phyloP scores from a whole-genome alignment of 2,113 vertebrate species.

The Aegithalos caudatus region DNA sequence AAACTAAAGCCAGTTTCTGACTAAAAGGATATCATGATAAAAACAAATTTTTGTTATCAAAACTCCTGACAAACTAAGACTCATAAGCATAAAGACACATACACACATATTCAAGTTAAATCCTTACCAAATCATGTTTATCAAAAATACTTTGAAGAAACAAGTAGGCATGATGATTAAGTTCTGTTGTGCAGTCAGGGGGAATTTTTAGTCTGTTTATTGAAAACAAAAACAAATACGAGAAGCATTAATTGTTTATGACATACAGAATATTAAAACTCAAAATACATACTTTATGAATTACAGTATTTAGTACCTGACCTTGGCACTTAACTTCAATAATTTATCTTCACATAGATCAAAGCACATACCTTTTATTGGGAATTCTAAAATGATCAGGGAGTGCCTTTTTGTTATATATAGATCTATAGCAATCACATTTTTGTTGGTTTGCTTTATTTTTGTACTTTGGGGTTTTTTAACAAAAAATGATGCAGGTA shows the following conservation, averaged over 20 bases:
- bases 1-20: not conserved
- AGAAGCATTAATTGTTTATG: not conserved
- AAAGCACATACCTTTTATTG: not conserved
- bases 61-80: not conserved
- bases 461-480: not conserved
- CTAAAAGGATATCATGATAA: not conserved
- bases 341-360: not conserved
- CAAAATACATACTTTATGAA: not conserved
- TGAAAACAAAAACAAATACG: slow-evolving; percentile 40
- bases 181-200: slow-evolving; percentile 93
- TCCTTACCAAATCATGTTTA: slow-evolving; percentile 96
- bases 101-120: not conserved
- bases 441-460: not conserved
- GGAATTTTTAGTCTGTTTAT: slow-evolving; percentile 88
- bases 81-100: not conserved
- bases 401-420: not conserved
- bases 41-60: not conserved
- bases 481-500: not conserved
- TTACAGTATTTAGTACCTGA: not conserved
- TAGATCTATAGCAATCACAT: not conserved
- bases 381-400: not conserved
- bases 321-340: not conserved
- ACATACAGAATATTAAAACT: not conserved
- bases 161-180: slow-evolving; percentile 97
- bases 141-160: slow-evolving; percentile 98